phyloP scores from a whole-genome alignment of 2,113 vertebrate genomes.

The Callospermophilus lateralis region DNA sequence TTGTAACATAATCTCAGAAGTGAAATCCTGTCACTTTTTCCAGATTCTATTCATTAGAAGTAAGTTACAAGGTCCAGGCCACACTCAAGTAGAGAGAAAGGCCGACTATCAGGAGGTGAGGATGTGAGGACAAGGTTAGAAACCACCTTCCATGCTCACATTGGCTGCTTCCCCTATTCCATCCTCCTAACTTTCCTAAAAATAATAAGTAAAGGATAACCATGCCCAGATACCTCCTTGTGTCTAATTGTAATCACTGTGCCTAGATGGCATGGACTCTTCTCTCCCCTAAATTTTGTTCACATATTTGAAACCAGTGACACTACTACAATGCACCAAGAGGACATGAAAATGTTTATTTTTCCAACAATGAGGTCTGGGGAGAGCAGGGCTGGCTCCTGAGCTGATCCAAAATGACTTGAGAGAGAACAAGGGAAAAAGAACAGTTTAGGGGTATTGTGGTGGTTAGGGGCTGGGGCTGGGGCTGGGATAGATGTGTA shows the following conservation, averaged over 20 bases:
- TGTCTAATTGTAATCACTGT: background rate
- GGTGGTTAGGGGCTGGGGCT: background rate
- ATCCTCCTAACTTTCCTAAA: background rate
- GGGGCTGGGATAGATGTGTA: background rate
- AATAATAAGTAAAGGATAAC: background rate
- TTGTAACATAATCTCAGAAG: background rate
- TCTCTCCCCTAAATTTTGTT: background rate
- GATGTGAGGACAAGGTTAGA: background rate
- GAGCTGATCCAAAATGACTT: background rate
- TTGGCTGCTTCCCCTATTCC: background rate
- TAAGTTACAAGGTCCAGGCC: background rate
- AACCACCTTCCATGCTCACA: background rate
- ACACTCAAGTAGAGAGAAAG: background rate
- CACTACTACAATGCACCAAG: background rate
- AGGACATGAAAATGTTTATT: background rate
- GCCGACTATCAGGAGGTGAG: background rate
- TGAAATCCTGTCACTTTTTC: no score
- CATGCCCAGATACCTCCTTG: background rate
- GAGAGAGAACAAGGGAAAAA: background rate
- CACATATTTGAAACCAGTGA: background rate
- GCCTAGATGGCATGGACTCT: background rate
- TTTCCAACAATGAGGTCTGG: background rate
- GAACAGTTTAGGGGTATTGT: background rate
- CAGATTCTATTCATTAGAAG: no score
- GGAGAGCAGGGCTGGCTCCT: background rate